These are phyloP conservation scores for Bergia sp. DNA, from an alignment of 92 coral and sea anemone species.

Conservation along the genomic window DNA sequence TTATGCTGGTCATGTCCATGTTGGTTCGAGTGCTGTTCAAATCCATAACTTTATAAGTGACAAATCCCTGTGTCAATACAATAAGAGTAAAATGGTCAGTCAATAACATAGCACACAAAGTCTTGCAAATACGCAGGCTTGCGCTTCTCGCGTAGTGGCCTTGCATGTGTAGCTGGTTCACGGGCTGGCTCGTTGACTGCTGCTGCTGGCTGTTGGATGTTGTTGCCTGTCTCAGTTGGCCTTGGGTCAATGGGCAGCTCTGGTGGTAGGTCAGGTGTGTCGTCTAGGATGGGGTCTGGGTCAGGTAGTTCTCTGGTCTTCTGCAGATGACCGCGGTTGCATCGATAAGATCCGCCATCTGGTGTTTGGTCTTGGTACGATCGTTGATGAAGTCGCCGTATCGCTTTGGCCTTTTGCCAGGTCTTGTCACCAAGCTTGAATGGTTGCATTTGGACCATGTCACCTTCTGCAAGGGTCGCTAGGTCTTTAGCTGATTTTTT, in stretches of 20 bases:
- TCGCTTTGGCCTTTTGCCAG: background rate
- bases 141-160: background rate
- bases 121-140: background rate
- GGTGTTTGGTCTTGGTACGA: background rate
- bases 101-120: background rate
- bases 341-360: background rate
- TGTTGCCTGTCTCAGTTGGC: background rate
- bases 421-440: background rate
- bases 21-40: no score
- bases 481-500: constrained; percentile 17
- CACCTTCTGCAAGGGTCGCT: background rate
- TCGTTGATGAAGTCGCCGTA: background rate
- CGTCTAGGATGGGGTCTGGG: background rate
- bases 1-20: no score
- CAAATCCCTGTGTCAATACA: no score
- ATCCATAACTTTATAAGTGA: no score
- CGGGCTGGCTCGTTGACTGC: background rate
- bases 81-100: background rate
- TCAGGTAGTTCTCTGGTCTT: background rate
- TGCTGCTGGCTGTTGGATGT: background rate
- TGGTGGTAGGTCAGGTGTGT: background rate
- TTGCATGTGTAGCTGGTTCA: background rate
- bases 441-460: background rate
- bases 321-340: background rate
- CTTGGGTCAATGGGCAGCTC: background rate